Conservation (phyloP, 2,797 vertebrate genomes). For the Coreius guichenoti region DNA sequence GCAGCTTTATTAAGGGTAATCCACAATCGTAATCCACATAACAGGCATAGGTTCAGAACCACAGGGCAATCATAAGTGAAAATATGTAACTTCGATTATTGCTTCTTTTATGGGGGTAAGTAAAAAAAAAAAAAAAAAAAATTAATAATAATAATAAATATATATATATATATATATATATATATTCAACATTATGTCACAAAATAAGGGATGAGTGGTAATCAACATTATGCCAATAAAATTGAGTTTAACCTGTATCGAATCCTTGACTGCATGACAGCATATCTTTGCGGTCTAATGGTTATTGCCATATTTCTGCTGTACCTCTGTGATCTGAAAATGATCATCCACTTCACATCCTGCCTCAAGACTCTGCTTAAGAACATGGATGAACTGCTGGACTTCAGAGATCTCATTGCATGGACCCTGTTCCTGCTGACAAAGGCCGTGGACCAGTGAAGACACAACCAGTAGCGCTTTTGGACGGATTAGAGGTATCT, state of each 20-base stretch:
- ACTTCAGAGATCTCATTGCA: slow-evolving; percentile 78
- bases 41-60: no score
- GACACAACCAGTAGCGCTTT: slow-evolving; percentile 79
- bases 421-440: slow-evolving; percentile 67
- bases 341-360: slow-evolving; percentile 69
- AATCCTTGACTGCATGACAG: background rate
- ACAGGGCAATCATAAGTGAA: background rate
- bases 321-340: slow-evolving; percentile 50
- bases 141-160: no score
- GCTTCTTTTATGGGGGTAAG: background rate
- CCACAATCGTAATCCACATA: no score
- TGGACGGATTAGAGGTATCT: slow-evolving; percentile 69
- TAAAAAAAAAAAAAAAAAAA: no score
- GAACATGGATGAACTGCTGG: slow-evolving; percentile 72
- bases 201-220: background rate
- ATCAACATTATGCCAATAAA: no score
- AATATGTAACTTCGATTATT: background rate
- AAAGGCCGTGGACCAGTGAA: slow-evolving; percentile 81
- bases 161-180: no score
- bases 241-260: background rate
- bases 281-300: background rate
- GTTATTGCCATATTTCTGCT: background rate
- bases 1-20: no score
- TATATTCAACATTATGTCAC: background rate
- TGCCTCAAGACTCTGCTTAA: slow-evolving; percentile 72